These are phyloP conservation scores for Benthochromis sp. DNA, from an alignment of 2,113 vertebrate species.

Conservation along the genomic window DNA sequence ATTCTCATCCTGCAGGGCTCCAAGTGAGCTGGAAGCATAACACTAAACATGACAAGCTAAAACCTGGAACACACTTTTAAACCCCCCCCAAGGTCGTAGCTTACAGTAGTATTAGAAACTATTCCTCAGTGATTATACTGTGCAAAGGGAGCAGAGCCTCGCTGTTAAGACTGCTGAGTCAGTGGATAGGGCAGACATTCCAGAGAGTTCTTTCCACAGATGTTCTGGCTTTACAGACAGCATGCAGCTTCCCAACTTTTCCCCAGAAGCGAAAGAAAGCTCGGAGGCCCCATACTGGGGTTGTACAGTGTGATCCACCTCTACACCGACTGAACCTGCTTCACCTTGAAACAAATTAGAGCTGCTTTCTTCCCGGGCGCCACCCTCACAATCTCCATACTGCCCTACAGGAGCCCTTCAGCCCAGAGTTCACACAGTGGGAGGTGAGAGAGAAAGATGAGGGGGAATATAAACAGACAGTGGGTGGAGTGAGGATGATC, in stretches of 20 bases:
- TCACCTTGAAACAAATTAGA: slow-evolving; percentile 65
- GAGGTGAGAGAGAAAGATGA: slow-evolving; percentile 10
- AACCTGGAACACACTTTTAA: slow-evolving; percentile 28
- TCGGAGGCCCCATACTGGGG: slow-evolving; percentile 3
- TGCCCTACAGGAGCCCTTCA: slow-evolving; percentile 43
- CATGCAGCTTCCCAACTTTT: slow-evolving; percentile 11
- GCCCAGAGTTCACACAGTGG: slow-evolving; percentile 37
- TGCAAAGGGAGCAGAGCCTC: neutral
- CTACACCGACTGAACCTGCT: slow-evolving; percentile 17
- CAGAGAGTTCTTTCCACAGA: slow-evolving; percentile 47
- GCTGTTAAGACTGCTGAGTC: slow-evolving; percentile 44
- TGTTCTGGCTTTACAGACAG: slow-evolving; percentile 48
- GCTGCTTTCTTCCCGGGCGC: slow-evolving; percentile 17
- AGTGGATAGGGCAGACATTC: slow-evolving; percentile 25
- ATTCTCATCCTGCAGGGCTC: slow-evolving; percentile 18
- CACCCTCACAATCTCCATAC: slow-evolving; percentile 17
- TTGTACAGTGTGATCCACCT: slow-evolving; percentile 3
- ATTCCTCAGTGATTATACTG: neutral
- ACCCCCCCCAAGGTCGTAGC: slow-evolving; percentile 1
- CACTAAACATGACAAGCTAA: slow-evolving; percentile 30
- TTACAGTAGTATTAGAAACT: neutral
- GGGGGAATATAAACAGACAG: slow-evolving; percentile 13
- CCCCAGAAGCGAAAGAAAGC: neutral
- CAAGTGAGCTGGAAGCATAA: neutral
- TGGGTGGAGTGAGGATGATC: slow-evolving; percentile 23